A percentile compares a stretch with the other conserved stretches of the same genome.
Evolutionary conservation across 2,888 invertebrate species (phyloP).

Genomic region (Halocaridina rubra): DNA sequence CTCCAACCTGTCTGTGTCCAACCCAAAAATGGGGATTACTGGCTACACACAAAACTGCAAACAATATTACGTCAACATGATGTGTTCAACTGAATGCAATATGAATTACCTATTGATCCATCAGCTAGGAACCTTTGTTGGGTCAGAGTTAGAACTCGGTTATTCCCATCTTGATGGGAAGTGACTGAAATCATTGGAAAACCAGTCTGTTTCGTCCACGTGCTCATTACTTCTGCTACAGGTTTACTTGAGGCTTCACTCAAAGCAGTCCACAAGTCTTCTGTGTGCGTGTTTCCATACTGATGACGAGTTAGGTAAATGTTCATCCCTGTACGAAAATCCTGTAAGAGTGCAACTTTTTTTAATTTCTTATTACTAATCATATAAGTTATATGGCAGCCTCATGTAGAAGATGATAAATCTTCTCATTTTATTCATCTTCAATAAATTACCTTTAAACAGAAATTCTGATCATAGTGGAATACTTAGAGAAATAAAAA

Average conservation of each 20-base stretch:
- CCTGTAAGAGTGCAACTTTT: conserved; percentile 69
- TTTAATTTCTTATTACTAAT: neutral
- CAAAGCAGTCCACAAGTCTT: conserved; percentile 91
- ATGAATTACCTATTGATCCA: conserved; percentile 72
- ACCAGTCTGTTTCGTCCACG: conserved; percentile 96
- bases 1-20: too few relatives aligned
- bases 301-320: conserved; percentile 85
- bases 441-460: too few relatives aligned
- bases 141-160: conserved; percentile 54
- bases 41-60: too few relatives aligned
- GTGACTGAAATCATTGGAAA: conserved; percentile 83
- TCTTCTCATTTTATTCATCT: too few relatives aligned
- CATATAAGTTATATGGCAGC: neutral
- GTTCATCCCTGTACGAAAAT: conserved; percentile 93
- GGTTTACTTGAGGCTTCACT: conserved; percentile 90
- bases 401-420: too few relatives aligned
- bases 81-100: too few relatives aligned
- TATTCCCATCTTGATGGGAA: conserved; percentile 48
- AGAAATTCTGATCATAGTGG: too few relatives aligned
- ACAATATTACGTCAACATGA: too few relatives aligned
- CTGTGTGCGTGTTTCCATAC: conserved; percentile 85
- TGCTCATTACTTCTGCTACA: conserved; percentile 91
- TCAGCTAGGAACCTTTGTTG: conserved; percentile 84
- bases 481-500: too few relatives aligned
- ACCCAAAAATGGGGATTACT: too few relatives aligned